Conservation (phyloP, 2,797 vertebrate species). For the Sebastes alutus region DNA sequence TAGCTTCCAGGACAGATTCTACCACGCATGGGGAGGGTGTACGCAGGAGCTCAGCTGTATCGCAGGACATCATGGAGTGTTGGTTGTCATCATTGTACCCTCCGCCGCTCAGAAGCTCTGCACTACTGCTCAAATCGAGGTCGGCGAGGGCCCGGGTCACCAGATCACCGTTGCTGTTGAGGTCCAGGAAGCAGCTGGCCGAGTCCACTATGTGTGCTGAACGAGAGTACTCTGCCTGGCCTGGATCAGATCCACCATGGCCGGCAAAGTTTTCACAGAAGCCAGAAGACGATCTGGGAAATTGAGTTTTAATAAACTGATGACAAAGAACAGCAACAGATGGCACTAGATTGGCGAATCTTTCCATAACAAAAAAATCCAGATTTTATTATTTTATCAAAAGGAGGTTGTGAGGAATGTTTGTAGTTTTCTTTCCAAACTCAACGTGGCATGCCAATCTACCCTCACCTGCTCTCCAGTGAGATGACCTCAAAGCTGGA, state of each 20-base stretch:
- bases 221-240: conserved; percentile 45
- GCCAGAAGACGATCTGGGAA: conserved; percentile 80
- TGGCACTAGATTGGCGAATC: neutral
- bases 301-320: neutral
- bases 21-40: conserved; percentile 57
- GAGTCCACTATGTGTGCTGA: conserved; percentile 63
- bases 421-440: neutral
- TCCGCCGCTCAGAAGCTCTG: conserved; percentile 41
- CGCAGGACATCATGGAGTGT: conserved; percentile 61
- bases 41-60: conserved; percentile 68
- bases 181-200: conserved; percentile 78
- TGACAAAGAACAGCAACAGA: neutral
- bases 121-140: conserved; percentile 69
- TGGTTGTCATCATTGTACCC: conserved; percentile 12
- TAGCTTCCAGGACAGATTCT: conserved; percentile 56
- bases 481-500: conserved; percentile 83
- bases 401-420: neutral
- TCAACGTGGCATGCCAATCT: neutral
- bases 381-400: neutral
- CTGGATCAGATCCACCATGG: conserved; percentile 57
- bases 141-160: conserved; percentile 74
- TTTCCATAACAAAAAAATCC: neutral
- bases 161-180: conserved; percentile 78
- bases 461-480: conserved; percentile 75
- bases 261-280: conserved; percentile 81